Conservation (phyloP, 2,888 invertebrate genomes). For the Peribatodes rhomboidaria region DNA sequence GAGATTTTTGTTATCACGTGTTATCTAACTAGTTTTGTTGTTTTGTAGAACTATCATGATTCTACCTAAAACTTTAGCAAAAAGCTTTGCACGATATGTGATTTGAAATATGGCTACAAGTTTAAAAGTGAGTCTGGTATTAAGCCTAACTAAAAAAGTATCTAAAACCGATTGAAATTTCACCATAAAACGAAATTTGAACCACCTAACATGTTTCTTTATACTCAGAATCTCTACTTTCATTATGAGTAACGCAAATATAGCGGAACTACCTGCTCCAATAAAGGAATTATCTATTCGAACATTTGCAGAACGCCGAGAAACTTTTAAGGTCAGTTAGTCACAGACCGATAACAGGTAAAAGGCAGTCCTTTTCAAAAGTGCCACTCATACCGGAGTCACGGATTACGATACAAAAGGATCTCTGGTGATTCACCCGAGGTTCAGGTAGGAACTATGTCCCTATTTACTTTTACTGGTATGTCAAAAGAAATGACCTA, state of each 20-base stretch:
- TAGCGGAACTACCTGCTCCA: constrained; percentile 20
- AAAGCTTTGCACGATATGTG: neutral
- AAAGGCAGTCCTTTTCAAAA: constrained; percentile 43
- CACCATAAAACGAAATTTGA: neutral
- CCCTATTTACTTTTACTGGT: constrained; percentile 8
- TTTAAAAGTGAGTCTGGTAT: neutral
- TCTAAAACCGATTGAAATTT: neutral
- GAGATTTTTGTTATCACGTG: neutral
- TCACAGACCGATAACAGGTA: constrained; percentile 46
- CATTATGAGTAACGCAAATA: neutral
- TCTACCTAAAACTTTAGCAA: neutral
- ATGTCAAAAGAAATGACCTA: constrained; percentile 17
- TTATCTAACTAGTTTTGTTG: neutral
- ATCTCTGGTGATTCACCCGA: constrained; percentile 61
- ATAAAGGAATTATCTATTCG: constrained; percentile 17
- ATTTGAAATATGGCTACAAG: too few species aligned
- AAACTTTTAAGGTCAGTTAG: constrained; percentile 33
- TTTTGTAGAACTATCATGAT: neutral
- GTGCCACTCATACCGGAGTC: constrained; percentile 52
- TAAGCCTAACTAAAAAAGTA: neutral
- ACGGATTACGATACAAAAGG: constrained; percentile 62
- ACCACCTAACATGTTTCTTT: neutral
- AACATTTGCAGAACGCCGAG: constrained; percentile 32
- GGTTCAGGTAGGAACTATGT: constrained; percentile 62
- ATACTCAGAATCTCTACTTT: constrained; percentile 4